These are phyloP conservation scores for Rhinichthys klamathensis DNA, from an alignment of 2,113 vertebrate species.

Conservation along the genomic window DNA sequence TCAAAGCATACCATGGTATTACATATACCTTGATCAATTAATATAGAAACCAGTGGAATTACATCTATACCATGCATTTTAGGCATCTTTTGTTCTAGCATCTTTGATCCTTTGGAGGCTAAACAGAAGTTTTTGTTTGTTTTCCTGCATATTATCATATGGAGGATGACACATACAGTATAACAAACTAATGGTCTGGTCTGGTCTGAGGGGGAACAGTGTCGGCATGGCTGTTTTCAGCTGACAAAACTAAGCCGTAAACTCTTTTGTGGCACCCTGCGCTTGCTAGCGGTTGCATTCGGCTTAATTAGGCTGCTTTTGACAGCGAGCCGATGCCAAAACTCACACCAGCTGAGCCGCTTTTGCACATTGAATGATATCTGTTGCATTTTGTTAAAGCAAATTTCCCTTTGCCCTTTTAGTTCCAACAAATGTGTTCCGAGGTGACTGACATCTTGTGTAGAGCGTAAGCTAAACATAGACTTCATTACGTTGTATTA, in stretches of 20 bases:
- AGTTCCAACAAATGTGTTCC: conserved; percentile 3
- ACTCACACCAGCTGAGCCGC: conserved; percentile 3
- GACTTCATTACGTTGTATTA: conserved; percentile 48
- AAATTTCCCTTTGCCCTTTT: conserved; percentile 2
- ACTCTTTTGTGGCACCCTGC: conserved; percentile 35
- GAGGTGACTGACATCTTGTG: conserved; percentile 39
- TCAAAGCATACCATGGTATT: background rate
- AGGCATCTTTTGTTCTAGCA: background rate
- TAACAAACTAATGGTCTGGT: conserved; percentile 23
- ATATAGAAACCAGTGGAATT: background rate
- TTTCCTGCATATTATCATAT: background rate
- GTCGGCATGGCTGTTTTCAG: conserved; percentile 4
- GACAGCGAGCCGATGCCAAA: conserved; percentile 17
- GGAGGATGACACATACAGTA: background rate
- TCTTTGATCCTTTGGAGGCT: background rate
- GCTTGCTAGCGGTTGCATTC: background rate
- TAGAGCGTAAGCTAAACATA: background rate
- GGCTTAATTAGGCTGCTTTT: conserved; percentile 28
- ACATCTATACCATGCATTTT: background rate
- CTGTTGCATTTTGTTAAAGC: conserved; percentile 34
- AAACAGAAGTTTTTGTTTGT: conserved; percentile 1
- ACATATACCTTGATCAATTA: background rate
- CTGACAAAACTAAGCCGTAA: conserved; percentile 37
- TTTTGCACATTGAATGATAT: conserved; percentile 23
- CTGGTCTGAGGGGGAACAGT: background rate